Evolutionary conservation across 1,140 invertebrate genomes (phyloP), one percentile per base, ranked within the genome.

Genomic region (Eurosta solidaginis): DNA sequence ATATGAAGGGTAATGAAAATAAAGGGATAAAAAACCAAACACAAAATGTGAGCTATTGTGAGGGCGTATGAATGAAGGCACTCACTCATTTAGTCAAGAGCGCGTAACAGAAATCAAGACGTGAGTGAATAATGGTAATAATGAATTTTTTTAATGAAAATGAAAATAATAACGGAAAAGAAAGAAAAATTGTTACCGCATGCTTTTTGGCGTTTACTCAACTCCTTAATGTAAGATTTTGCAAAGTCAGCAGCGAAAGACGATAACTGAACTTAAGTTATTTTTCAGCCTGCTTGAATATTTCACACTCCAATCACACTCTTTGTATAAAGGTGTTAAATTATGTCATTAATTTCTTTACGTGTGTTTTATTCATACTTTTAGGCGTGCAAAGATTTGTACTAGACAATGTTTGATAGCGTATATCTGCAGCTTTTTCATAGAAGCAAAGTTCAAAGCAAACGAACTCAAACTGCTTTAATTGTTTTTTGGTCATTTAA

Each of bases 311-410:
- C 12, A 17, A n/a, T 20, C 33, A 17, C 33, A 68, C n/a, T 36
- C 33, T 68, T 68, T 42, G 33, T 33, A 68, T 68, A 40, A 68
- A 68, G 33, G 59, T 68, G 17, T 68, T 68, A 68, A 68, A 68
- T 68, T 68, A 33, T 42, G 59, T 68, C 59, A 68, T 68, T 68
- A 68, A 68, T 68, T 68, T 68, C 36, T 33, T 36, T 40, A n/a
- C 40, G 59, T 40, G 59, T n/a, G n/a, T n/a, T n/a, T n/a, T n/a
- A n/a, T n/a, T n/a, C 59, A 68, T 68, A 42, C 12, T 68, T 68
- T 68, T 68, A 68, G 59, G 59, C 59, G 59, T 33, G 40, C 22
- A 22, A 68, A 9, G 33, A 4, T 36, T 68, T 68, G 22, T 20
- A 10, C 33, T 20, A 3, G n/a, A 42, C 9, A 63, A 68, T 29